Percentiles rank a stretch among this genome's conserved stretches.
Evolutionary conservation across 2,888 invertebrate genomes (phyloP).

Genomic region (Heteropelma amictum): DNA sequence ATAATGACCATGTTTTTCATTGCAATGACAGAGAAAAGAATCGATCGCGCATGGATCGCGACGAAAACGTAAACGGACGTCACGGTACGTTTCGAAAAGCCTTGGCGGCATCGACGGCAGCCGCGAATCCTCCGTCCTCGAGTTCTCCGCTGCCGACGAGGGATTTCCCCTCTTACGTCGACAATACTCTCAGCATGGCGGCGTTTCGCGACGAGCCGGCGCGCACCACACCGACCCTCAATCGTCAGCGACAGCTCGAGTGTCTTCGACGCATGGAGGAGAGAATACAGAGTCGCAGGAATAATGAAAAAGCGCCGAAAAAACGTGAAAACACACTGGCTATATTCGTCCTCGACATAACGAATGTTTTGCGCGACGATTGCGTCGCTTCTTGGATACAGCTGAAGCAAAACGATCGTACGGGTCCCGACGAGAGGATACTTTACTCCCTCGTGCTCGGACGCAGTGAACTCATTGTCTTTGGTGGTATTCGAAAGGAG

Average conservation of each 20-base stretch:
- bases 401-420: slow-evolving; percentile 83
- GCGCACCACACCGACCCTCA: slow-evolving; percentile 71
- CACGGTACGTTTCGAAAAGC: slow-evolving; percentile 78
- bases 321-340: slow-evolving; percentile 86
- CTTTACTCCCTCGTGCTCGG: slow-evolving; percentile 94
- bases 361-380: slow-evolving; percentile 83
- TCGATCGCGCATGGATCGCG: slow-evolving; percentile 81
- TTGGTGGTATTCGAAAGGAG: slow-evolving; percentile 96
- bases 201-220: slow-evolving; percentile 79
- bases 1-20: neutral
- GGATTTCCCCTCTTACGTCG: slow-evolving; percentile 59
- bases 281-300: slow-evolving; percentile 77
- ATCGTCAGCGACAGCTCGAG: slow-evolving; percentile 83
- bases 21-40: slow-evolving; percentile 75
- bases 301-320: slow-evolving; percentile 79
- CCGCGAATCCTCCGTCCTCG: slow-evolving; percentile 30
- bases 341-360: slow-evolving; percentile 92
- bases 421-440: slow-evolving; percentile 92
- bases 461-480: slow-evolving; percentile 95
- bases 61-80: slow-evolving; percentile 87
- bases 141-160: slow-evolving; percentile 41
- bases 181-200: slow-evolving; percentile 80
- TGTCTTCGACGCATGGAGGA: slow-evolving; percentile 84
- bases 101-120: neutral
- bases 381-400: slow-evolving; percentile 85